Evolutionary conservation across 2,888 invertebrate genomes (phyloP).

Genomic region (Nephrocerus scutellatus): DNA sequence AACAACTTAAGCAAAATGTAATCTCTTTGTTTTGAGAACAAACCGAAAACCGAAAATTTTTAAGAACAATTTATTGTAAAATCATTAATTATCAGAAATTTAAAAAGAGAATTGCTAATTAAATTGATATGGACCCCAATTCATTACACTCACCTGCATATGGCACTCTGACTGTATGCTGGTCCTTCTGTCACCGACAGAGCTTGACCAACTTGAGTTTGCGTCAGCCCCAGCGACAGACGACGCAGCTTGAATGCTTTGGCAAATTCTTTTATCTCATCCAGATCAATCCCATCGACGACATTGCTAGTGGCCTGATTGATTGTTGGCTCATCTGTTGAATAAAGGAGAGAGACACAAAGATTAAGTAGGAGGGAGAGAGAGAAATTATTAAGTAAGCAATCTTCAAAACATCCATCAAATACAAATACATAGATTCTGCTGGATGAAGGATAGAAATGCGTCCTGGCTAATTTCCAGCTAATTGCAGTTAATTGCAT

Average conservation of each 20-base stretch:
- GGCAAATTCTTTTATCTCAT: conserved; percentile 97
- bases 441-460: no score
- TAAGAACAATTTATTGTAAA: conserved; percentile 8
- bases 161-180: conserved; percentile 97
- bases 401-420: no score
- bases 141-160: conserved; percentile 96
- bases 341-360: no score
- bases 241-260: conserved; percentile 93
- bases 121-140: no score
- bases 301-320: conserved; percentile 90
- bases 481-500: no score
- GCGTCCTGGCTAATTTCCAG: no score
- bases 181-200: conserved; percentile 94
- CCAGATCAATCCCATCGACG: conserved; percentile 93
- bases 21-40: conserved; percentile 6
- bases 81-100: conserved; percentile 5
- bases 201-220: conserved; percentile 96
- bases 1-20: no score
- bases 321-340: conserved; percentile 87
- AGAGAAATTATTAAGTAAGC: no score
- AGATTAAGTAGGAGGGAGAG: conserved; percentile 10
- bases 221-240: conserved; percentile 87
- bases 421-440: no score
- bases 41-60: no score
- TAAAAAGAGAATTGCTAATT: no score